Evolutionary conservation across 1,140 invertebrate species (phyloP), one percentile per base, ranked within the genome.

Genomic region (Rhopalosiphum maidis): DNA sequence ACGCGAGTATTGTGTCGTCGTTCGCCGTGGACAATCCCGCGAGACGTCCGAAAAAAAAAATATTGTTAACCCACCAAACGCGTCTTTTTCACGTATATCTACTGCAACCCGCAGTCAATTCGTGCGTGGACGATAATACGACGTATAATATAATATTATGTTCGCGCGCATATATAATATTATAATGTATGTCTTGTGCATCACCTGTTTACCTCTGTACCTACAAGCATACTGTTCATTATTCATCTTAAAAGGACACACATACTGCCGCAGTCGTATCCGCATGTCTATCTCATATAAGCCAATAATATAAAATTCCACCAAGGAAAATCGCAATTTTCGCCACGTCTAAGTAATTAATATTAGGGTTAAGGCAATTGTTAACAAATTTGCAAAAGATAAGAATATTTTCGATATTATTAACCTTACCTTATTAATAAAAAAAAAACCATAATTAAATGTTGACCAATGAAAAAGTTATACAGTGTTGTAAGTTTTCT

Each of bases 1-100:
- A 35, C 22, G 35, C 82, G 15, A 35, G n/a, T 9, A 51, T 88
- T 88, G 86, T 89, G 85, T 85, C 60, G 83, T 43, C 37, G 41
- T 85, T 22, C 23, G 41, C 35, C 1, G 87, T 48, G 22, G 87
- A 51, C n/a, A 22, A 48, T 51, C 46, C 46, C 46, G 87, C 21
- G 48, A 88, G 43, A 86, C 85, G 11, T 46, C 2, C 86, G 86
- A 51, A 88, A 88, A 88, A 88, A 30, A 85, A 41, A 30, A 85
- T 43, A 46, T 30, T 86, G 43, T 48, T 87, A 87, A 48, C 30
- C 30, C 43, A 6, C 86, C n/a, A 89, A 37, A 54, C 87, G 87
- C 48, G 48, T 48, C 43, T 87, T 87, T 87, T 87, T 48, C 43
- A 48, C 25, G 25, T 46, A 60, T 23, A 87, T 30, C 23, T 83